These are phyloP conservation scores for Crotalus horridus DNA, from an alignment of 2,113 vertebrate genomes.

Conservation along the genomic window DNA sequence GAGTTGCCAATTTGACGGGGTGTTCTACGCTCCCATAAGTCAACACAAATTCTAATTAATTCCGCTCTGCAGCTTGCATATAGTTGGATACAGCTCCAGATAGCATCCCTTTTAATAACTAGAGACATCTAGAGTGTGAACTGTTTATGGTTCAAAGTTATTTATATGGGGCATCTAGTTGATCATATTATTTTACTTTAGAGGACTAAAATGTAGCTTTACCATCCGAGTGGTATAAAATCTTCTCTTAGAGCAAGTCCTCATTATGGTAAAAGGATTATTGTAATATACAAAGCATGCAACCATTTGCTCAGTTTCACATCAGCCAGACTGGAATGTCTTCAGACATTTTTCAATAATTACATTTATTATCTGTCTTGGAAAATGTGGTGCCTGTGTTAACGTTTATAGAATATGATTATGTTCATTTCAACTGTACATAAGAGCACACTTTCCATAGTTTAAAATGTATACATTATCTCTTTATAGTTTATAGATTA, in stretches of 20 bases:
- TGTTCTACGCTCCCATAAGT: conserved; percentile 14
- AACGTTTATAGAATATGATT: not conserved
- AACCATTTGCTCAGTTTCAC: not conserved
- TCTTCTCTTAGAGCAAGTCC: conserved; percentile 3
- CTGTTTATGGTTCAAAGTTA: conserved; percentile 10
- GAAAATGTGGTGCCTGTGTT: not conserved
- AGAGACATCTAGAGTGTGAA: not conserved
- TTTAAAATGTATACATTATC: not conserved
- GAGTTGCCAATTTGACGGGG: conserved; percentile 17
- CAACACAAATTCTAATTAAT: conserved; percentile 12
- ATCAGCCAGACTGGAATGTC: not conserved
- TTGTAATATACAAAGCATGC: not conserved
- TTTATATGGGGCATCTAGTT: not conserved
- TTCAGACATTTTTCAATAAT: not conserved
- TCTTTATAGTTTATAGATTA: not conserved
- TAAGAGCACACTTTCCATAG: not conserved
- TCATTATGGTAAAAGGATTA: conserved; percentile 12
- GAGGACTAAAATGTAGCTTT: not conserved
- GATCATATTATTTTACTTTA: not conserved
- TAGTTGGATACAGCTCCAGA: not conserved
- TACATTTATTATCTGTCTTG: not conserved
- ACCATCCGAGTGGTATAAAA: conserved; percentile 6
- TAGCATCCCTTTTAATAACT: not conserved
- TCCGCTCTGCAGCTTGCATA: not conserved
- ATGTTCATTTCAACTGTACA: conserved; percentile 24